A percentile compares a stretch with the other conserved stretches of the same genome.
Conservation (phyloP, 1,140 invertebrate genomes). For the Agraylea sexmaculata region DNA sequence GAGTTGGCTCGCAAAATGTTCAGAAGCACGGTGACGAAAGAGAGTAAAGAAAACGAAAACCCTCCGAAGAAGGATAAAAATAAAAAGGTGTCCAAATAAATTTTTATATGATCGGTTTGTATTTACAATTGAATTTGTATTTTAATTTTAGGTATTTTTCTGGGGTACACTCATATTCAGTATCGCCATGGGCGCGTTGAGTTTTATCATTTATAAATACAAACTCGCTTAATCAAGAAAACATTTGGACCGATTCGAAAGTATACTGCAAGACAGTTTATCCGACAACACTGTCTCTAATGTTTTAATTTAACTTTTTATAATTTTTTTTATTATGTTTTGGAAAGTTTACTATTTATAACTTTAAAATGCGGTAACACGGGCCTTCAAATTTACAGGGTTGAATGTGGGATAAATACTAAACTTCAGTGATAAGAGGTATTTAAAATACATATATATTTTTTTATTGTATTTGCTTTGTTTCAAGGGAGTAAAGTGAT, state of each 20-base stretch:
- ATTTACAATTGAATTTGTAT: conserved; percentile 4
- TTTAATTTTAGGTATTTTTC: conserved; percentile 16
- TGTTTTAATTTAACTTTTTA: no score
- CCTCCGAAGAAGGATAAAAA: conserved; percentile 11
- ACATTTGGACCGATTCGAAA: conserved; percentile 7
- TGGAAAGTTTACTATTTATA: no score
- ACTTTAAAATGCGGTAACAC: no score
- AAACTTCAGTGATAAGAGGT: no score
- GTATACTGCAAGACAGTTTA: no score
- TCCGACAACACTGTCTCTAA: no score
- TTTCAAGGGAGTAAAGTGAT: no score
- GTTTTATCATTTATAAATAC: conserved; percentile 19
- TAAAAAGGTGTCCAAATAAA: conserved; percentile 4
- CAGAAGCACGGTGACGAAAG: conserved; percentile 1
- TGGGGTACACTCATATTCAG: conserved; percentile 19
- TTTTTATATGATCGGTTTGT: background rate
- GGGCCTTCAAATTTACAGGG: no score
- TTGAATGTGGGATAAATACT: no score
- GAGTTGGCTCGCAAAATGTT: conserved; percentile 19
- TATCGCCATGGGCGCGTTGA: conserved; percentile 19
- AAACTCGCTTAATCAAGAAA: conserved; percentile 7
- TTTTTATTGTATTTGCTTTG: no score
- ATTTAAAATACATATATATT: no score
- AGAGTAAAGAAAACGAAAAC: conserved; percentile 7
- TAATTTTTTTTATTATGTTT: no score